Evolutionary conservation across 2,888 invertebrate genomes (phyloP).

Genomic region (Drosophila mimica): DNA sequence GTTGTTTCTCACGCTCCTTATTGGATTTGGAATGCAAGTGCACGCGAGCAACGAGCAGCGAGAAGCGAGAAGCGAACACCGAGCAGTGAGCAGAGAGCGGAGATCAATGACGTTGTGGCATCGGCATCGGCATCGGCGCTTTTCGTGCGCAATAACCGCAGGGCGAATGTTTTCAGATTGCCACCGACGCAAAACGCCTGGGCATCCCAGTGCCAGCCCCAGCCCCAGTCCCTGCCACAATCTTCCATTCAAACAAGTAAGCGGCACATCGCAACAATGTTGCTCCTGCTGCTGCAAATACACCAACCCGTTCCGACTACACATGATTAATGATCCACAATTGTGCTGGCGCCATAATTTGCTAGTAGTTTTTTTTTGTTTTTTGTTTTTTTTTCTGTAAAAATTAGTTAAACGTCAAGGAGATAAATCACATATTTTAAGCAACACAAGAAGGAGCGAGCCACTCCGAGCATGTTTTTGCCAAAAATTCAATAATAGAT

Average conservation of each 20-base stretch:
- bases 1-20: constrained; percentile 83
- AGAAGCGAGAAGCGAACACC: constrained; percentile 3
- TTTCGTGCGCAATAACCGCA: constrained; percentile 70
- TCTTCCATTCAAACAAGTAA: constrained; percentile 43
- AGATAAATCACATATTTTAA: constrained; percentile 48
- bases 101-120: constrained; percentile 45
- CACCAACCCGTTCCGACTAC: constrained; percentile 41
- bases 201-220: constrained; percentile 50
- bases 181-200: constrained; percentile 68
- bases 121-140: constrained; percentile 38
- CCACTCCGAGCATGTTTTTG: background rate
- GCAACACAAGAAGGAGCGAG: constrained; percentile 23
- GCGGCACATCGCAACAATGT: constrained; percentile 53
- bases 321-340: constrained; percentile 55
- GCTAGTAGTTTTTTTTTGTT: constrained; percentile 14
- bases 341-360: constrained; percentile 61
- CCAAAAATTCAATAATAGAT: background rate
- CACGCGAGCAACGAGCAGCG: constrained; percentile 67
- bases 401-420: constrained; percentile 50
- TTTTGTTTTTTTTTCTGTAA: constrained; percentile 28
- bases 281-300: constrained; percentile 51
- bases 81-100: constrained; percentile 26
- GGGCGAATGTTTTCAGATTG: constrained; percentile 69
- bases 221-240: background rate
- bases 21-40: constrained; percentile 80